Evolutionary conservation across 92 coral and sea anemone species (phyloP).

Genomic region (Porites rus): DNA sequence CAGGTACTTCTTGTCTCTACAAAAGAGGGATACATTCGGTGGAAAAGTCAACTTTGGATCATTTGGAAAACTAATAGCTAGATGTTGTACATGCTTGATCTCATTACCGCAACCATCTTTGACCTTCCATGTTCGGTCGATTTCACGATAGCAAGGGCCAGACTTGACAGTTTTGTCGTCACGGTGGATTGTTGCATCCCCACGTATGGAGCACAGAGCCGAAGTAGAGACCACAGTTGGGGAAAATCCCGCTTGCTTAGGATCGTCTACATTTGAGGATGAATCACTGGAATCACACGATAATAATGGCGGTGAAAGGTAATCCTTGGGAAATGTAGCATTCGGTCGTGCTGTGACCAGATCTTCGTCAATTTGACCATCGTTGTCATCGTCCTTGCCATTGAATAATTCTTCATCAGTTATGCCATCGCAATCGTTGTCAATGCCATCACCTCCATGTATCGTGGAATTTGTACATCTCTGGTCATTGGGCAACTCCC

Average conservation of each 20-base stretch:
- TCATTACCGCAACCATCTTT: conserved; percentile 83
- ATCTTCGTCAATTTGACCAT: conserved; percentile 90
- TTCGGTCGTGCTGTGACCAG: conserved; percentile 67
- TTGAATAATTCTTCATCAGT: conserved; percentile 89
- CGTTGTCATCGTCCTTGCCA: conserved; percentile 84
- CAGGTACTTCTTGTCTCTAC: conserved; percentile 66
- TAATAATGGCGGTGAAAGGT: conserved; percentile 16
- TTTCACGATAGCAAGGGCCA: conserved; percentile 41
- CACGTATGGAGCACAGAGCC: conserved; percentile 73
- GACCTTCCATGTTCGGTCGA: conserved; percentile 74
- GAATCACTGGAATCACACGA: neutral
- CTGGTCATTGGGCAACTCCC: neutral
- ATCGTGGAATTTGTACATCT: conserved; percentile 31
- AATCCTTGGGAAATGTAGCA: conserved; percentile 16
- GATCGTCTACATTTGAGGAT: conserved; percentile 1
- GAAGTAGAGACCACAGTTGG: conserved; percentile 21
- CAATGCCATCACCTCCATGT: conserved; percentile 79
- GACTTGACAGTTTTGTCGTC: conserved; percentile 15
- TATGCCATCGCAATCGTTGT: conserved; percentile 89
- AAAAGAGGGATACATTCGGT: conserved; percentile 46
- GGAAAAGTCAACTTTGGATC: conserved; percentile 69
- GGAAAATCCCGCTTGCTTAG: conserved; percentile 12
- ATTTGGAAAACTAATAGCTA: conserved; percentile 54
- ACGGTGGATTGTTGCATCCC: conserved; percentile 16
- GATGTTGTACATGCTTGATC: conserved; percentile 57